Percentiles rank a stretch among this genome's conserved stretches.
Conservation (phyloP, 2,888 invertebrate genomes). For the Mesorhabditis belari region DNA sequence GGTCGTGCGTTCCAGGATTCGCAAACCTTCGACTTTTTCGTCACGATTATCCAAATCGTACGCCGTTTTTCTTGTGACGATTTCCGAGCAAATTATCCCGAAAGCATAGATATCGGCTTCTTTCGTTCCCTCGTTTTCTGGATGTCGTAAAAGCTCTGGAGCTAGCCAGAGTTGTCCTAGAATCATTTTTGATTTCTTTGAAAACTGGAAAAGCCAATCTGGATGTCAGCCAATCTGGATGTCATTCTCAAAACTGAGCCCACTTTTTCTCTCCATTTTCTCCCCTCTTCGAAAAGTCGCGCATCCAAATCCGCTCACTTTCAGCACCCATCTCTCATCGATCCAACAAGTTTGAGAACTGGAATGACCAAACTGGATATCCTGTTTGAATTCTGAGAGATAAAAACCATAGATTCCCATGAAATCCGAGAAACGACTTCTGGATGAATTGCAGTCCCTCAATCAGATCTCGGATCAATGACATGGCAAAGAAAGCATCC, state of each 20-base stretch:
- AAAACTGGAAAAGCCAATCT: too few species aligned
- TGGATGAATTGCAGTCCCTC: constrained; percentile 39
- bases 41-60: constrained; percentile 41
- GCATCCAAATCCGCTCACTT: background rate
- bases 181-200: background rate
- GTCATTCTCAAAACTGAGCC: too few species aligned
- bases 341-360: constrained; percentile 28
- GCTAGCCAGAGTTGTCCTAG: constrained; percentile 42
- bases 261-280: background rate
- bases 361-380: too few species aligned
- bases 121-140: constrained; percentile 16
- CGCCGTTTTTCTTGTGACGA: constrained; percentile 42
- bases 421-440: constrained; percentile 32
- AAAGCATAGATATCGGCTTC: constrained; percentile 47
- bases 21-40: constrained; percentile 21
- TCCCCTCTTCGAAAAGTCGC: constrained; percentile 1
- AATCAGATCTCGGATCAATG: constrained; percentile 29
- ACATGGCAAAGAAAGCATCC: constrained; percentile 37
- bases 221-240: too few species aligned
- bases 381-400: too few species aligned
- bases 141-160: constrained; percentile 39
- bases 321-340: constrained; percentile 32
- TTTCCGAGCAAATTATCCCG: constrained; percentile 45
- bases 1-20: background rate
- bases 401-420: constrained; percentile 22